Percentiles rank a stretch among this genome's conserved stretches.
These are phyloP conservation scores for Drosophila paucipuncta DNA, from an alignment of 2,888 invertebrate species.

Conservation along the genomic window DNA sequence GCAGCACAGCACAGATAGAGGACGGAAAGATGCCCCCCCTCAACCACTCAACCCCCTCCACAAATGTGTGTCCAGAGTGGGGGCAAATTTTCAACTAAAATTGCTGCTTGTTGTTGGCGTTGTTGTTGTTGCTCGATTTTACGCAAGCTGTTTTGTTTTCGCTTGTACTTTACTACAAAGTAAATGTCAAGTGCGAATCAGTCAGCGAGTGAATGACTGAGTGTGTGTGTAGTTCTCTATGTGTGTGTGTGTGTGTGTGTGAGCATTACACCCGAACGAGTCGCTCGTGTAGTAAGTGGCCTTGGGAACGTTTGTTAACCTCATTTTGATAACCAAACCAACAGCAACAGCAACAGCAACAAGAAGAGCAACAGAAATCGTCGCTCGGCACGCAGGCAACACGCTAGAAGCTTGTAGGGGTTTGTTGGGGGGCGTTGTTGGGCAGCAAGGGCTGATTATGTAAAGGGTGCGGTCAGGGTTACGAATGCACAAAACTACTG, in stretches of 20 bases:
- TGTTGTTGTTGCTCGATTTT: constrained; percentile 34
- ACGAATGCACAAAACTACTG: constrained; percentile 36
- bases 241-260: constrained; percentile 24
- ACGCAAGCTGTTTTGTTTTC: constrained; percentile 31
- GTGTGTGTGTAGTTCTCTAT: constrained; percentile 17
- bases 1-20: constrained; percentile 47
- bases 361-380: constrained; percentile 49
- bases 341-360: constrained; percentile 24
- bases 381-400: constrained; percentile 65
- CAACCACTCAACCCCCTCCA: neutral
- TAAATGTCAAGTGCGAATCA: constrained; percentile 80
- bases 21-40: neutral
- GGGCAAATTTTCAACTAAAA: constrained; percentile 40
- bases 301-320: constrained; percentile 79
- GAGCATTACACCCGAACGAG: constrained; percentile 49
- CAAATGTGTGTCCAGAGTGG: constrained; percentile 28
- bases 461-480: constrained; percentile 63
- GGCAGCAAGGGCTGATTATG: constrained; percentile 3
- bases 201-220: constrained; percentile 52
- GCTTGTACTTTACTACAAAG: constrained; percentile 67
- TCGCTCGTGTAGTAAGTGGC: constrained; percentile 67
- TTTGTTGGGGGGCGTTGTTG: neutral
- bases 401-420: constrained; percentile 18
- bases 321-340: constrained; percentile 76
- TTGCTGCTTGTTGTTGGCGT: constrained; percentile 1